Conservation (phyloP, 1,140 invertebrate genomes). For the Zaprionus ghesquierei region DNA sequence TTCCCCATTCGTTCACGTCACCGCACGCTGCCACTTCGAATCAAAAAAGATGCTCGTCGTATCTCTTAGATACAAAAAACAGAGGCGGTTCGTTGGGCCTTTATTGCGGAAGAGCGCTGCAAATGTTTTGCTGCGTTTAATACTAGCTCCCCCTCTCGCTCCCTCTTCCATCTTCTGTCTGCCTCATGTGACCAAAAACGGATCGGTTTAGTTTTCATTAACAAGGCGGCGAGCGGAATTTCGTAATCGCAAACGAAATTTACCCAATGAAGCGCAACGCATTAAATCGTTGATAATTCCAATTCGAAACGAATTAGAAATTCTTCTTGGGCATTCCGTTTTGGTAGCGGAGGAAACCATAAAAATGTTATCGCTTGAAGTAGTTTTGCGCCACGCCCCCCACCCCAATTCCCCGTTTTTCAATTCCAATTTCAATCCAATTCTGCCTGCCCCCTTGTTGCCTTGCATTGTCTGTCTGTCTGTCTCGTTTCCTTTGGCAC, state of each 20-base stretch:
- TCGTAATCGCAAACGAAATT: background rate
- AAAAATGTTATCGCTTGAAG: constrained; percentile 73
- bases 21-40: constrained; percentile 9
- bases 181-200: constrained; percentile 14
- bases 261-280: constrained; percentile 51
- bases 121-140: constrained; percentile 73
- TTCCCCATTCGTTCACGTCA: no score
- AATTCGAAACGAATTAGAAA: background rate
- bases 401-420: background rate
- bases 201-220: constrained; percentile 34
- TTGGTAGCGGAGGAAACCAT: constrained; percentile 54
- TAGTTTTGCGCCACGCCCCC: constrained; percentile 8
- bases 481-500: constrained; percentile 69
- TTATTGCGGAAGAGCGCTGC: constrained; percentile 69
- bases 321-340: background rate
- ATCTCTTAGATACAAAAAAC: constrained; percentile 13
- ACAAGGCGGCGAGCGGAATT: constrained; percentile 15
- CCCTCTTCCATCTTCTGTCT: background rate
- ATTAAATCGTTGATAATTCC: constrained; percentile 12
- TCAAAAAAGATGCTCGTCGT: constrained; percentile 26
- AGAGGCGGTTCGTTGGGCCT: constrained; percentile 2
- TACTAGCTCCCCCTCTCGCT: constrained; percentile 3
- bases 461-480: no score
- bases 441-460: no score
- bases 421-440: background rate